Percentiles rank a stretch among this genome's conserved stretches.
Evolutionary conservation across 1,140 invertebrate species (phyloP).

Genomic region (Drosophila miranda): DNA sequence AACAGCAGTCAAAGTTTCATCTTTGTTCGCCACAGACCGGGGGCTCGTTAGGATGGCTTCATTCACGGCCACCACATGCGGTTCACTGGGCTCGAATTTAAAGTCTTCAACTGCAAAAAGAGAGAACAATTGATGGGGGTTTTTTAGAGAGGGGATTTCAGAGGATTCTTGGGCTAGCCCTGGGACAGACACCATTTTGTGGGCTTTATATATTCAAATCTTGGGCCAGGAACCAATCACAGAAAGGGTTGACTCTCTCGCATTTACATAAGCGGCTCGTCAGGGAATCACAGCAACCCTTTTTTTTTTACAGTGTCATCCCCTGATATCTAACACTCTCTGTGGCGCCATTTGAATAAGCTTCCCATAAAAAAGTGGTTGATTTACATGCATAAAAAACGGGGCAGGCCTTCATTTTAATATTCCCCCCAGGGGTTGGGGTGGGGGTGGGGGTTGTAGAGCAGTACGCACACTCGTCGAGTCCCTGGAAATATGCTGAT

Average conservation of each 20-base stretch:
- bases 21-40: conserved; percentile 32
- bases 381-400: conserved; percentile 71
- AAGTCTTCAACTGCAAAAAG: conserved; percentile 38
- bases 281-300: conserved; percentile 73
- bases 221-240: conserved; percentile 45
- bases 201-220: conserved; percentile 51
- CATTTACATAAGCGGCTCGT: conserved; percentile 68
- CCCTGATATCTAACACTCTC: conserved; percentile 4
- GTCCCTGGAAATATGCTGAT: conserved; percentile 47
- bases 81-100: conserved; percentile 50
- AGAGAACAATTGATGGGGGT: neutral
- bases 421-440: conserved; percentile 45
- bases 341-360: conserved; percentile 67
- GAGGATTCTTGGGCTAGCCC: too few relatives aligned
- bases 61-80: conserved; percentile 17
- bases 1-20: conserved; percentile 59
- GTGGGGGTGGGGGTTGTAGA: conserved; percentile 21
- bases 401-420: conserved; percentile 64
- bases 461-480: conserved; percentile 54
- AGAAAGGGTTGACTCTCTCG: conserved; percentile 56
- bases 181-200: conserved; percentile 60
- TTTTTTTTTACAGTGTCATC: conserved; percentile 61
- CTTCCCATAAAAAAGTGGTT: conserved; percentile 66
- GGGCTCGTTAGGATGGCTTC: conserved; percentile 50
- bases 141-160: neutral